These are phyloP conservation scores for Heliothis peltigera DNA, from an alignment of 2,888 invertebrate genomes.

Conservation along the genomic window DNA sequence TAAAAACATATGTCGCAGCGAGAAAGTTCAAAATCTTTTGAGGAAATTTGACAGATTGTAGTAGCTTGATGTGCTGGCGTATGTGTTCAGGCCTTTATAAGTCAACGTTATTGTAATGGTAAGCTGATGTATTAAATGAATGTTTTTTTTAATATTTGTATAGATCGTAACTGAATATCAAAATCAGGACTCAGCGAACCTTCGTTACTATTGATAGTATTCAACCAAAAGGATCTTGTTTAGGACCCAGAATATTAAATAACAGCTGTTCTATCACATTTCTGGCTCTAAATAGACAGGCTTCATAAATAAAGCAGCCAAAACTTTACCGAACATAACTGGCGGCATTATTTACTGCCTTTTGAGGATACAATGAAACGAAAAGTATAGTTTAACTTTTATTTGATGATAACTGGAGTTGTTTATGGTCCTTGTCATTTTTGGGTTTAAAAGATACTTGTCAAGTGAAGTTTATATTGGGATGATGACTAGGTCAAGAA, in stretches of 20 bases:
- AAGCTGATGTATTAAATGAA: too few relatives aligned
- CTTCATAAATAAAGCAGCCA: constrained; percentile 32
- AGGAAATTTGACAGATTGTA: too few relatives aligned
- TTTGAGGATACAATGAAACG: constrained; percentile 25
- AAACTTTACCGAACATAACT: constrained; percentile 33
- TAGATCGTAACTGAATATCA: background rate
- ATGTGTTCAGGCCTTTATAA: too few relatives aligned
- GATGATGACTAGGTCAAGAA: too few relatives aligned
- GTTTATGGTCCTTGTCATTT: background rate
- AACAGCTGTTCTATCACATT: constrained; percentile 14
- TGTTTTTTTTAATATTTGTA: too few relatives aligned
- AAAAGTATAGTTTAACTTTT: constrained; percentile 28
- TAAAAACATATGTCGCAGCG: too few relatives aligned
- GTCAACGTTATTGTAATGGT: too few relatives aligned
- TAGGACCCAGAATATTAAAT: constrained; percentile 10
- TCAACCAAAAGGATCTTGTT: background rate
- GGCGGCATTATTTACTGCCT: constrained; percentile 33
- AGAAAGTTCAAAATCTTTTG: too few relatives aligned
- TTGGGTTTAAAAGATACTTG: background rate
- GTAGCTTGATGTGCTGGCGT: too few relatives aligned
- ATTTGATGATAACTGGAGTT: constrained; percentile 18
- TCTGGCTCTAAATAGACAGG: constrained; percentile 24
- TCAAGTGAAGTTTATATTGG: background rate
- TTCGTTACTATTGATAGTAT: constrained; percentile 1
- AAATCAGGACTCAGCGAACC: background rate